Conservation (phyloP, 37 sponge, comb jelly and placozoan genomes). For the Diacarnus erythraeanus region DNA sequence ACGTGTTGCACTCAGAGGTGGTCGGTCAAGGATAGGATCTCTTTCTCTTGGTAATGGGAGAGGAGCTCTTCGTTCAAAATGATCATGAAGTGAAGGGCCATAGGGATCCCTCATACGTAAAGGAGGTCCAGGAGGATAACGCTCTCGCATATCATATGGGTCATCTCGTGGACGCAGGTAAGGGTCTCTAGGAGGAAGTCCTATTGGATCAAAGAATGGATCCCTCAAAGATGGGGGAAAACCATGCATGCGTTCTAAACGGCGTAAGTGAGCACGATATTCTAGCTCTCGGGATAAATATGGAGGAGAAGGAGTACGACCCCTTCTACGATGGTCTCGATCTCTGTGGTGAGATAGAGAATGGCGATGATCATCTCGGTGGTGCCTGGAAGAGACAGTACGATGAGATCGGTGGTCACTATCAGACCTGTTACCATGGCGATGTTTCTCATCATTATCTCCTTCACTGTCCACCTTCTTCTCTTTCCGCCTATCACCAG, state of each 20-base stretch:
- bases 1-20: background rate
- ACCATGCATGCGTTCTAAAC: background rate
- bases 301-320: slow-evolving; percentile 5
- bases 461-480: background rate
- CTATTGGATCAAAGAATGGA: slow-evolving; percentile 15
- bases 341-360: background rate
- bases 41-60: slow-evolving; percentile 24
- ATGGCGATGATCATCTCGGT: background rate
- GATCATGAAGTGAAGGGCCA: slow-evolving; percentile 13
- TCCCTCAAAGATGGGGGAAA: slow-evolving; percentile 28
- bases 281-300: background rate
- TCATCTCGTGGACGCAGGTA: slow-evolving; percentile 46
- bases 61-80: background rate
- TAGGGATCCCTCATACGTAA: slow-evolving; percentile 14
- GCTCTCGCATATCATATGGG: slow-evolving; percentile 35
- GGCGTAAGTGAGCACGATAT: slow-evolving; percentile 2
- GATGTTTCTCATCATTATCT: background rate
- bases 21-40: background rate
- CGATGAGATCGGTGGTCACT: background rate
- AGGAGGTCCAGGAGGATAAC: slow-evolving; percentile 10
- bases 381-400: background rate
- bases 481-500: slow-evolving; percentile 53
- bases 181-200: slow-evolving; percentile 19
- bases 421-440: background rate
- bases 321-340: slow-evolving; percentile 8